Percentiles rank a stretch among this genome's conserved stretches.
Conservation (phyloP, 2,888 invertebrate species). For the Trichogramma dendrolimi region DNA sequence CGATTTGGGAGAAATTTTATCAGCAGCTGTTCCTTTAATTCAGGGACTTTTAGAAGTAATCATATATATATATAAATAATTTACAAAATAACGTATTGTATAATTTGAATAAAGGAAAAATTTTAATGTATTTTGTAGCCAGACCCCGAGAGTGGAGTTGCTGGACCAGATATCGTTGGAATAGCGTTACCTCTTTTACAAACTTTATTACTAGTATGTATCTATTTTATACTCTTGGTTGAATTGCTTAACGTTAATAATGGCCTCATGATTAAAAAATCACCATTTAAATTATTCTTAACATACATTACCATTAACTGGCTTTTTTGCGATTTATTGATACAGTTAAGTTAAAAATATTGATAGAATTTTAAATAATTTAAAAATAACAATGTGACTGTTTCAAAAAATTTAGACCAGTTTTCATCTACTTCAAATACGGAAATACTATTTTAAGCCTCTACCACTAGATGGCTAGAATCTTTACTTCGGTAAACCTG, state of each 20-base stretch:
- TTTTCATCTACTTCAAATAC: too few relatives aligned
- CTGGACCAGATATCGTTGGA: constrained; percentile 33
- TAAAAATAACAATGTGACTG: neutral
- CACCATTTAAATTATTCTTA: too few relatives aligned
- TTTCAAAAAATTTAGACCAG: too few relatives aligned
- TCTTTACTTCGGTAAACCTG: too few relatives aligned
- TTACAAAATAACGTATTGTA: neutral
- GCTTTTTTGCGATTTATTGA: too few relatives aligned
- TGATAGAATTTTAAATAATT: too few relatives aligned
- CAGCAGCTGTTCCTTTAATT: constrained; percentile 42
- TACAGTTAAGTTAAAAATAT: too few relatives aligned
- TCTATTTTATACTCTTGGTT: neutral
- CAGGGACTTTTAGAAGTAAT: constrained; percentile 45
- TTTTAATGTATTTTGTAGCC: constrained; percentile 1
- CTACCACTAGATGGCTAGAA: too few relatives aligned
- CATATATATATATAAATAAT: neutral
- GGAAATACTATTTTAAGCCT: too few relatives aligned
- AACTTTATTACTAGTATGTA: constrained; percentile 31
- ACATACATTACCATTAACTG: too few relatives aligned
- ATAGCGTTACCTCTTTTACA: constrained; percentile 36
- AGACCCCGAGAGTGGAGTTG: constrained; percentile 32
- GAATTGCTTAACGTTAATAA: neutral
- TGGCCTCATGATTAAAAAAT: too few relatives aligned
- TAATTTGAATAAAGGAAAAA: neutral
- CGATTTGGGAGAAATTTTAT: constrained; percentile 41